Evolutionary conservation across 2,797 vertebrate genomes (phyloP).

Genomic region (Coregonus suidteri): DNA sequence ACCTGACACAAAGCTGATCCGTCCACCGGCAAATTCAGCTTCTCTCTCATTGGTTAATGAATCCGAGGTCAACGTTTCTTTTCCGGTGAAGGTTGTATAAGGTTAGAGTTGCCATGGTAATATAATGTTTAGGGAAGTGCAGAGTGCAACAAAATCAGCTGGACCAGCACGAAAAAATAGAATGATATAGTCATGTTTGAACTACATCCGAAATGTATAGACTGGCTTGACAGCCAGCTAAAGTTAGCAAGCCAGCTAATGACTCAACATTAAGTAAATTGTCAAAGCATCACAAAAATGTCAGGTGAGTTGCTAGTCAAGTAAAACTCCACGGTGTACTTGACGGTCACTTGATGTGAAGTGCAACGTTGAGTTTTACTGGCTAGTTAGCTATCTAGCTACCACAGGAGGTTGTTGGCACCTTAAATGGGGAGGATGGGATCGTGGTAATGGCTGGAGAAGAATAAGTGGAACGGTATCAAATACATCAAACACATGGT

Average conservation of each 20-base stretch:
- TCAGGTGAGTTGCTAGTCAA: not conserved
- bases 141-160: not conserved
- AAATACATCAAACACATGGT: no score
- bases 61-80: conserved; percentile 53
- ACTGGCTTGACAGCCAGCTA: not conserved
- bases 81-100: conserved; percentile 48
- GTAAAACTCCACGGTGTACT: not conserved
- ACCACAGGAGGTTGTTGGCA: no score
- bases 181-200: not conserved
- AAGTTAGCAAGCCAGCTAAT: not conserved
- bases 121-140: not conserved
- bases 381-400: not conserved
- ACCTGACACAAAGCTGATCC: conserved; percentile 7
- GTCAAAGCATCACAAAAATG: not conserved
- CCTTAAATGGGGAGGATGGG: no score
- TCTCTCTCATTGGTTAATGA: conserved; percentile 54
- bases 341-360: no score
- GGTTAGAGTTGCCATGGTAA: conserved; percentile 49
- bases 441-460: no score
- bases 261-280: not conserved
- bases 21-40: conserved; percentile 37
- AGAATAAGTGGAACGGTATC: no score
- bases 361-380: no score
- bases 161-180: not conserved
- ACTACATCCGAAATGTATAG: not conserved